These are phyloP conservation scores for Exocentrus adspersus DNA, from an alignment of 2,888 invertebrate genomes.

Conservation along the genomic window DNA sequence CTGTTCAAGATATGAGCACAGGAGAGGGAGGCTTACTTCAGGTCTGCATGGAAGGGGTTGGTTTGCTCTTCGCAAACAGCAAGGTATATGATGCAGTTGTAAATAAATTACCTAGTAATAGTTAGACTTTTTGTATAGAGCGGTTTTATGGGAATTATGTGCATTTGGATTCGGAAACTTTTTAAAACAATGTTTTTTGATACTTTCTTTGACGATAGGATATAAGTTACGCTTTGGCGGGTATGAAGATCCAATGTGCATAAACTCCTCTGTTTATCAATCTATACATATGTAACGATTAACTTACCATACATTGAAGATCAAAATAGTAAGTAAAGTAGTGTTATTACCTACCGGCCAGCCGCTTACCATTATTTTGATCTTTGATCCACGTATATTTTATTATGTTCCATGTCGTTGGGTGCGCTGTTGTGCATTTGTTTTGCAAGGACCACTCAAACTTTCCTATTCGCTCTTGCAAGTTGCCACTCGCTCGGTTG, in stretches of 20 bases:
- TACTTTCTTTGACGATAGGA: too few relatives aligned
- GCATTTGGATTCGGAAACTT: slow-evolving; percentile 29
- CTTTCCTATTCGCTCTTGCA: slow-evolving; percentile 69
- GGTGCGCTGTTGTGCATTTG: slow-evolving; percentile 66
- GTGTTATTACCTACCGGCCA: slow-evolving; percentile 10
- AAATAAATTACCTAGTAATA: slow-evolving; percentile 7
- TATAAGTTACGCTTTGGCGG: too few relatives aligned
- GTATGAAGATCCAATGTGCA: slow-evolving; percentile 27
- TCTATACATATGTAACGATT: background rate
- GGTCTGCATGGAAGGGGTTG: slow-evolving; percentile 99
- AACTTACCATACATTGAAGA: slow-evolving; percentile 20
- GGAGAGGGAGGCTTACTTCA: slow-evolving; percentile 97
- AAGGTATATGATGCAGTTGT: slow-evolving; percentile 78
- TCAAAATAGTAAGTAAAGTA: slow-evolving; percentile 32
- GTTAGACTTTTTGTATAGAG: slow-evolving; percentile 19
- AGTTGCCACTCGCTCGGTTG: slow-evolving; percentile 64
- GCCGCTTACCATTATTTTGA: slow-evolving; percentile 23
- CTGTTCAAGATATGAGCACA: slow-evolving; percentile 96
- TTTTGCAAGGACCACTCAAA: slow-evolving; percentile 85
- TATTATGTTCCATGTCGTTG: slow-evolving; percentile 61
- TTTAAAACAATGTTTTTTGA: too few relatives aligned
- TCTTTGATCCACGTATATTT: slow-evolving; percentile 34
- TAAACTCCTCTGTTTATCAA: slow-evolving; percentile 21
- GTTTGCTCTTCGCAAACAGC: slow-evolving; percentile 98
- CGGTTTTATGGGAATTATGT: slow-evolving; percentile 33